Base-by-base conservation (phyloP, 2,888 invertebrate genomes). In the Laothoe populi region DNA sequence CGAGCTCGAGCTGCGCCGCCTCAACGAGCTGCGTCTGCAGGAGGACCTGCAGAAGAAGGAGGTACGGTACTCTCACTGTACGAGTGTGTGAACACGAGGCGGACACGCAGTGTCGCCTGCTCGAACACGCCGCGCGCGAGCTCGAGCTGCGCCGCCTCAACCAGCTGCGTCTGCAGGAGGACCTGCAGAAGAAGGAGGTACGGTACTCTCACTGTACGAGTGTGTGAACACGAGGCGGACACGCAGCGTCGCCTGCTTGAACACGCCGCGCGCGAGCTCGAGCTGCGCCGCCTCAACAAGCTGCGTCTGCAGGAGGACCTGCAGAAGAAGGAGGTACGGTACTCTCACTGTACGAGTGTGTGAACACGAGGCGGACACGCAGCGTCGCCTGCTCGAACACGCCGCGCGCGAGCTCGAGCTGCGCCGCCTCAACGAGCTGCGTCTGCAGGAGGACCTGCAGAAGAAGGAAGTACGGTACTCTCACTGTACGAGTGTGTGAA, bases 211-310 rank as follows among this genome's bases (percentile, higher is more conserved):
- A 7, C 7, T 31, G 8, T 31, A 31, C 26, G 5, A n/a, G n/a
- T n/a, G n/a, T n/a, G n/a, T n/a, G n/a, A n/a, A n/a, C n/a, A 99
- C 84, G 99, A 99, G 84, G 99, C 99, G 0, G 98, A 99, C 81
- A 96, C 97, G 0, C 99, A 99, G 85, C 96, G 98, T 62, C 94
- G 95, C 64, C 93, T 99, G 61, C 93, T 99, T 59, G 98, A 98
- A 73, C 97, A 97, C 66, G 97, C 98, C 0, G 96, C 97, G 13
- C 91, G 94, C 19, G 98, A 98, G 84, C 86, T 98, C 57, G 97
- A 97, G 77, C 95, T 95, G 76, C 92, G 98, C 26, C 95, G 95
- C 64, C 94, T 95, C 66, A 96, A 96, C 68, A 98, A 98, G 82
- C 95, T 96, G 75, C 95, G 96, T 64, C 88, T 99, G 40, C 95